Percentiles rank a stretch among this genome's conserved stretches.
Evolutionary conservation across 2,797 vertebrate genomes (phyloP).

Genomic region (Bufotes viridis): DNA sequence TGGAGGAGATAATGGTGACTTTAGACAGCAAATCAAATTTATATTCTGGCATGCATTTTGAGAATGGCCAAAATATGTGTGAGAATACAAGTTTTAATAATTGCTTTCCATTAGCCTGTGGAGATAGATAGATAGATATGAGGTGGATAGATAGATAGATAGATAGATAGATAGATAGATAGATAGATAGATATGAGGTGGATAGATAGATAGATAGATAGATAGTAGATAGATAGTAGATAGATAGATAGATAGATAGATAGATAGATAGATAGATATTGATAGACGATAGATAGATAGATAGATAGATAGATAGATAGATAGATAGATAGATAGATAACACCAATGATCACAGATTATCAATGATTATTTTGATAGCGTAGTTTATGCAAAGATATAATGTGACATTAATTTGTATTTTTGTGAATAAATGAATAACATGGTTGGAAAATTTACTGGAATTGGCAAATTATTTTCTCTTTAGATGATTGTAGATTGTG

Average conservation of each 20-base stretch:
- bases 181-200: background rate
- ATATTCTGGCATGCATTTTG: background rate
- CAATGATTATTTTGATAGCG: too few relatives aligned
- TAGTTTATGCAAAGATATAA: too few relatives aligned
- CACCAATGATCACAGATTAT: too few relatives aligned
- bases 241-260: background rate
- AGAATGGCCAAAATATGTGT: too few relatives aligned
- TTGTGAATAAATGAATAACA: too few relatives aligned
- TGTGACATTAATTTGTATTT: too few relatives aligned
- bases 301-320: background rate
- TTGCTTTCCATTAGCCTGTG: background rate
- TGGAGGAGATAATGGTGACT: background rate
- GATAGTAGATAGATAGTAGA: background rate
- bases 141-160: background rate
- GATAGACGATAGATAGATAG: background rate
- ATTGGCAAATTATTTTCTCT: background rate
- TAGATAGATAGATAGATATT: conserved; percentile 4
- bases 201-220: background rate
- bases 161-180: background rate
- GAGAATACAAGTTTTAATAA: too few relatives aligned
- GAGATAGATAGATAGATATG: background rate
- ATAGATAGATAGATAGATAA: background rate
- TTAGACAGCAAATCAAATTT: background rate
- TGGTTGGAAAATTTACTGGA: too few relatives aligned
- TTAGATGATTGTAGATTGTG: background rate